Evolutionary conservation across 2,113 vertebrate species (phyloP).

Genomic region (Eidolon helvum): DNA sequence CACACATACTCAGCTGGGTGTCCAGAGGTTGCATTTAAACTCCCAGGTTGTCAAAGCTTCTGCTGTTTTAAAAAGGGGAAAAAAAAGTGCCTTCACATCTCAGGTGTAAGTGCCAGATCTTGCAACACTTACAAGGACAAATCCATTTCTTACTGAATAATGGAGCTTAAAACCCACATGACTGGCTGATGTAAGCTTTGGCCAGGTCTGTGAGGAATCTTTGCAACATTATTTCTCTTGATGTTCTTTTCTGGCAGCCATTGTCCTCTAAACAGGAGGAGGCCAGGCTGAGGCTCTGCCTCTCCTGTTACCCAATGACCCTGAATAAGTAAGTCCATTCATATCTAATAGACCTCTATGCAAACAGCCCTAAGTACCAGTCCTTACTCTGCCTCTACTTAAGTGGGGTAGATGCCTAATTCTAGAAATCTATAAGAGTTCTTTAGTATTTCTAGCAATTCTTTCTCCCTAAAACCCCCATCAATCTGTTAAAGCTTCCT

Average conservation of each 20-base stretch:
- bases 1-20: background rate
- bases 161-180: slow-evolving; percentile 24
- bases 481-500: background rate
- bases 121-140: slow-evolving; percentile 39
- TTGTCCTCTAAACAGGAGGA: background rate
- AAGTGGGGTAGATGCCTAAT: background rate
- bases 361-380: background rate
- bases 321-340: background rate
- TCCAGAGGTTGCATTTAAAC: background rate
- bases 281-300: background rate
- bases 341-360: background rate
- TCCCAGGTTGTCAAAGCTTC: background rate
- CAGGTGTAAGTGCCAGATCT: slow-evolving; percentile 48
- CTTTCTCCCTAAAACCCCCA: background rate
- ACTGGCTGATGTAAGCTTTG: slow-evolving; percentile 41
- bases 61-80: slow-evolving; percentile 15
- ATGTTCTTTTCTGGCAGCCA: background rate
- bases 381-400: background rate
- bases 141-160: slow-evolving; percentile 60
- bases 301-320: background rate
- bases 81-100: slow-evolving; percentile 1
- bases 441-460: background rate
- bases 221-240: background rate
- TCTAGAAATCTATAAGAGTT: background rate
- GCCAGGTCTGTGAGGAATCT: background rate